phyloP scores from a whole-genome alignment of 1,140 invertebrate species.

The Temnothorax nylanderi region DNA sequence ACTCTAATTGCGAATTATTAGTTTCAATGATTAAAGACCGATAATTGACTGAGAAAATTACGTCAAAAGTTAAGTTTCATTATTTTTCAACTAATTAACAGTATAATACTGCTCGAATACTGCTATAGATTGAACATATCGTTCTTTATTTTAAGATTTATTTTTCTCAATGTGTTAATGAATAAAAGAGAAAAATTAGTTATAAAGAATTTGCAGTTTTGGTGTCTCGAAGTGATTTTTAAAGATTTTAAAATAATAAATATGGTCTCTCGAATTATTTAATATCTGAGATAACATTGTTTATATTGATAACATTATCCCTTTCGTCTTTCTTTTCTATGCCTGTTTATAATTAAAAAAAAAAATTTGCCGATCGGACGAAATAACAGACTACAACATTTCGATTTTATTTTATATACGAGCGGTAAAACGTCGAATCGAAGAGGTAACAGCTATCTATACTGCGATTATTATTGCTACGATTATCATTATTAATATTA shows the following conservation, averaged over 20 bases:
- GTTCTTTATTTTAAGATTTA: not conserved
- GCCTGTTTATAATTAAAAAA: not conserved
- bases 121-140: not conserved
- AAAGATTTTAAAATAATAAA: not conserved
- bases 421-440: conserved; percentile 23
- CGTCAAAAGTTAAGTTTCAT: not conserved
- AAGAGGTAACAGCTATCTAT: conserved; percentile 39
- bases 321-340: not conserved
- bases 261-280: not conserved
- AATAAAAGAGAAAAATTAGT: conserved; percentile 9
- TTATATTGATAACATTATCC: not conserved
- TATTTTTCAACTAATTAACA: not conserved
- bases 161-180: not conserved
- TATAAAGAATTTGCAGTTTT: not conserved
- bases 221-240: not conserved
- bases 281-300: not conserved
- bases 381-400: not conserved
- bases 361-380: not conserved
- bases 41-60: not conserved
- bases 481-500: conserved; percentile 68
- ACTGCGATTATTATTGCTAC: conserved; percentile 16
- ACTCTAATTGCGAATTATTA: not conserved
- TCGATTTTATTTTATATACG: not conserved
- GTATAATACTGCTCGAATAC: not conserved
- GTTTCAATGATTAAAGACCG: not conserved